Evolutionary conservation across 1,140 invertebrate species (phyloP), one percentile per base, ranked within the genome.

Genomic region (Danaus plexippus): DNA sequence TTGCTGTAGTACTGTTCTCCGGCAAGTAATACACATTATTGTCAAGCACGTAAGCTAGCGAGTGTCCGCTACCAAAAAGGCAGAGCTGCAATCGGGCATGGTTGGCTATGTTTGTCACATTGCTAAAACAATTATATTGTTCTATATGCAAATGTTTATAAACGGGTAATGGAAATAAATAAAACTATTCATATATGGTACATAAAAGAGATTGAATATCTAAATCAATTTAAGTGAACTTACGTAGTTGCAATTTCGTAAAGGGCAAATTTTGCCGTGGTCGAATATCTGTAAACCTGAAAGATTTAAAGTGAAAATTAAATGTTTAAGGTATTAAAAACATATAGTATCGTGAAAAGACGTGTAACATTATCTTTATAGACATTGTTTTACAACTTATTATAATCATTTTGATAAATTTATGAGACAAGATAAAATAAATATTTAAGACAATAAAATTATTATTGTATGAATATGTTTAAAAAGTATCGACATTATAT

Each of bases 1-100:
- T 81, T 18, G 88, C 71, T 7, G 72, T 13, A 0, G 59, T 71
- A 11, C 59, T 75, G 12, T 68, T 75, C 41, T 87, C 78, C 52
- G 80, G 84, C 52, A 90, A 83, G 52, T 95, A 96, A 75, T 94
- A 97, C 47, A 98, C 88, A 73, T 97, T 92, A 66, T 96, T 95
- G 51, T 93, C 79, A 47, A 91, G 85, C 0, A 96, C 93, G 61
- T 94, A 94, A 11, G 92, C 90, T 32, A 95, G 70, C 1, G 88
- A 90, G 73, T 92, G 92, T 11, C 82, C 84, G 0, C 90, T 61
- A 86, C 89, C 92, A 89, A 94, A 66, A 58, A 80, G 60, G 84
- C 90, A 64, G 54, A 90, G 77, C 55, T 91, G 88, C 8, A 91
- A 73, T 22, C 74, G 73, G 51, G 84, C 50, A 43, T 88, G 85